Conservation (phyloP, 2,113 vertebrate species). For the Crocuta crocuta region DNA sequence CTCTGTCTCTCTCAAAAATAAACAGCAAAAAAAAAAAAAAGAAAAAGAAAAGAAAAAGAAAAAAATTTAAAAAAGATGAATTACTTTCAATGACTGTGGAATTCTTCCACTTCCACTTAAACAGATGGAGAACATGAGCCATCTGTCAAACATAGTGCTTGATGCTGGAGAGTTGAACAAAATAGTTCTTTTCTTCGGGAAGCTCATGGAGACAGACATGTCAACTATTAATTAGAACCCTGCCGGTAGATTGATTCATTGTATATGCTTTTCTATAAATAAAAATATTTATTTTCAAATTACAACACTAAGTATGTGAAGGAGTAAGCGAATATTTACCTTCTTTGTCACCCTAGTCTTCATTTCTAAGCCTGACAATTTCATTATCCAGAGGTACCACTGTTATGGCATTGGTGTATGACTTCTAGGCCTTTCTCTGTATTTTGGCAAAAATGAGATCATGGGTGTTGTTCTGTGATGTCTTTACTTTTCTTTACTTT, state of each 20-base stretch:
- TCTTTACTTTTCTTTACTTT: not conserved
- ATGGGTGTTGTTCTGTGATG: not conserved
- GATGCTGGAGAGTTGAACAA: not conserved
- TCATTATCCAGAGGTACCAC: not conserved
- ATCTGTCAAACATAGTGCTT: not conserved
- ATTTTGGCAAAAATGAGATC: not conserved
- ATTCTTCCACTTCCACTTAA: not conserved
- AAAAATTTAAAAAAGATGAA: too few species aligned
- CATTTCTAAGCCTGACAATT: not conserved
- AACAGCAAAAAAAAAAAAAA: too few species aligned
- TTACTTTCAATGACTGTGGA: not conserved
- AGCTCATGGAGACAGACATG: not conserved
- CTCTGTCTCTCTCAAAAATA: too few species aligned
- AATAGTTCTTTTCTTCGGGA: not conserved
- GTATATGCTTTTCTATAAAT: not conserved
- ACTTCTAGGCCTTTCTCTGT: not conserved
- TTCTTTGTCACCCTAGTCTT: not conserved
- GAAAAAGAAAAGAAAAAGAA: too few species aligned
- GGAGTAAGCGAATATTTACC: not conserved
- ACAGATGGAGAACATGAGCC: not conserved
- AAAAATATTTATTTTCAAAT: slow-evolving; percentile 43
- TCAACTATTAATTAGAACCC: not conserved
- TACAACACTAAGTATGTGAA: not conserved
- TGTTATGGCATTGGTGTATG: not conserved
- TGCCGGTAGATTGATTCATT: not conserved